Conservation (phyloP, 2,113 vertebrate genomes). For the Corythaixoides concolor region DNA sequence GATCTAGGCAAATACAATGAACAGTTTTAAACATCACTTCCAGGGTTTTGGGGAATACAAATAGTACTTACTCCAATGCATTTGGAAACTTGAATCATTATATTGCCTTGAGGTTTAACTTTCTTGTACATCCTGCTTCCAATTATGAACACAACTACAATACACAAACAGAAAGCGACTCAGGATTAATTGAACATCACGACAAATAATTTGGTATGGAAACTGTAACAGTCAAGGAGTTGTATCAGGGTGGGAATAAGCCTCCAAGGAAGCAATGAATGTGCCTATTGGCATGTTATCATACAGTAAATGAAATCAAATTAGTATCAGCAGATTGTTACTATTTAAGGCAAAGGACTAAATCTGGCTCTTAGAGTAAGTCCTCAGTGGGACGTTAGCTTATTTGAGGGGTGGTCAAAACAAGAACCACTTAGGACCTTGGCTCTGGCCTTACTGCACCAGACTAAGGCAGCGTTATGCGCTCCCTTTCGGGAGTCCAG, state of each 20-base stretch:
- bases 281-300: background rate
- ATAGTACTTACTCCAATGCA: constrained; percentile 87
- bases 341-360: background rate
- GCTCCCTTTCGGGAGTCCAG: background rate
- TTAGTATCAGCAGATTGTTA: background rate
- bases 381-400: background rate
- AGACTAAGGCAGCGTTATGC: background rate
- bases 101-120: constrained; percentile 86
- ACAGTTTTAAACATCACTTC: background rate
- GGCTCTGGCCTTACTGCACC: background rate
- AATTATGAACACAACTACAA: constrained; percentile 86
- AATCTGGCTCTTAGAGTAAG: background rate
- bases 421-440: background rate
- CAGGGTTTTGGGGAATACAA: background rate
- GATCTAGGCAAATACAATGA: background rate
- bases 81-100: constrained; percentile 85
- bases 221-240: background rate
- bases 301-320: background rate
- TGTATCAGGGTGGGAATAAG: background rate
- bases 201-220: background rate
- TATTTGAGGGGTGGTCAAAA: background rate
- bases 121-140: constrained; percentile 93
- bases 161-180: background rate
- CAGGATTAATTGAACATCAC: background rate
- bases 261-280: background rate